phyloP scores from a whole-genome alignment of 2,797 vertebrate species.

The Sylvilagus floridanus region DNA sequence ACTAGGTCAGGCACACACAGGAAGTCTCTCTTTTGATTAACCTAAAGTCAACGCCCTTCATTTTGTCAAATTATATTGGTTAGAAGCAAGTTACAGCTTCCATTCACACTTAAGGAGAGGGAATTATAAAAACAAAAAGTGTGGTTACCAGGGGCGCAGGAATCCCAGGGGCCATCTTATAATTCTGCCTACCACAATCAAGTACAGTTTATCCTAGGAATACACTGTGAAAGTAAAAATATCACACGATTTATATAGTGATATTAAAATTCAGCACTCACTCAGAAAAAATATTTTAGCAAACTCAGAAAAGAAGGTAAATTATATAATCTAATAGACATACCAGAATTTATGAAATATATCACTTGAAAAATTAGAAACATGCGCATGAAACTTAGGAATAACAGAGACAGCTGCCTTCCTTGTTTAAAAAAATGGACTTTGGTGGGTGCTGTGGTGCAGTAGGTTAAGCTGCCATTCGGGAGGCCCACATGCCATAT shows the following conservation, averaged over 20 bases:
- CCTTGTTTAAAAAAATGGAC: background rate
- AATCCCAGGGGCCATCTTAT: background rate
- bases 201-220: background rate
- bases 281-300: background rate
- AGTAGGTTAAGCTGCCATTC: background rate
- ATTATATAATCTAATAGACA: background rate
- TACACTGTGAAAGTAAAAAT: background rate
- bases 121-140: background rate
- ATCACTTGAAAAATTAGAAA: background rate
- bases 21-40: background rate
- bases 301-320: slow-evolving; percentile 35
- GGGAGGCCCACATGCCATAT: too few species aligned
- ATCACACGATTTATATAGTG: background rate
- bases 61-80: background rate
- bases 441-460: background rate
- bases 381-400: background rate
- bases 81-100: slow-evolving; percentile 14
- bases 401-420: background rate
- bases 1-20: background rate
- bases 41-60: too few species aligned
- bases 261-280: background rate
- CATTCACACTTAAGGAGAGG: background rate
- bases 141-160: background rate
- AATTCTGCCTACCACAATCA: slow-evolving; percentile 28
- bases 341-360: background rate